Evolutionary conservation across 2,113 vertebrate species (phyloP).

Genomic region (Heterotilapia buettikoferi): DNA sequence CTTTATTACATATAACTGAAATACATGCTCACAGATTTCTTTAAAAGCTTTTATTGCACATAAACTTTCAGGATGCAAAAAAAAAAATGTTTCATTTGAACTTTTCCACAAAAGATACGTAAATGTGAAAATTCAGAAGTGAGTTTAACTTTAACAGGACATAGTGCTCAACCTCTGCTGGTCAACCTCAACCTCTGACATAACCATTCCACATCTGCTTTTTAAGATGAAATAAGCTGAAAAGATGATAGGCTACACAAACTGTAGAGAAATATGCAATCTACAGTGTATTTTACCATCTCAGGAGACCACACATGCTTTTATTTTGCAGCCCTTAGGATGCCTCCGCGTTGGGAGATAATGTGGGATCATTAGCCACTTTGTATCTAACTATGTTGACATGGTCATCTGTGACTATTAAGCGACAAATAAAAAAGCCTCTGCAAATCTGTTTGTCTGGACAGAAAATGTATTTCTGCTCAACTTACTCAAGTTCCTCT

Average conservation of each 20-base stretch:
- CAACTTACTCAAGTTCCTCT: neutral
- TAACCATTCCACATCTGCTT: neutral
- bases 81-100: neutral
- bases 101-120: neutral
- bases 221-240: neutral
- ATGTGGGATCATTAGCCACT: neutral
- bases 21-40: neutral
- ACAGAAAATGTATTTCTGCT: neutral
- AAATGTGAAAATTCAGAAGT: constrained; percentile 49
- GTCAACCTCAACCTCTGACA: neutral
- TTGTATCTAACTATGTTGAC: neutral
- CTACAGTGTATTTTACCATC: neutral
- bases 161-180: neutral
- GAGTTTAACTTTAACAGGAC: constrained; percentile 11
- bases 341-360: neutral
- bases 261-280: neutral
- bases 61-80: neutral
- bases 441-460: neutral
- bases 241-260: neutral
- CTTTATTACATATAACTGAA: neutral
- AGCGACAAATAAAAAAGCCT: neutral
- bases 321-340: neutral
- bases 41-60: constrained; percentile 15
- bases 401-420: neutral
- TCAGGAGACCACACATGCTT: neutral